Evolutionary conservation across 1,140 invertebrate species (phyloP), one percentile per base, ranked within the genome.

Genomic region (Saccostrea glomerata): DNA sequence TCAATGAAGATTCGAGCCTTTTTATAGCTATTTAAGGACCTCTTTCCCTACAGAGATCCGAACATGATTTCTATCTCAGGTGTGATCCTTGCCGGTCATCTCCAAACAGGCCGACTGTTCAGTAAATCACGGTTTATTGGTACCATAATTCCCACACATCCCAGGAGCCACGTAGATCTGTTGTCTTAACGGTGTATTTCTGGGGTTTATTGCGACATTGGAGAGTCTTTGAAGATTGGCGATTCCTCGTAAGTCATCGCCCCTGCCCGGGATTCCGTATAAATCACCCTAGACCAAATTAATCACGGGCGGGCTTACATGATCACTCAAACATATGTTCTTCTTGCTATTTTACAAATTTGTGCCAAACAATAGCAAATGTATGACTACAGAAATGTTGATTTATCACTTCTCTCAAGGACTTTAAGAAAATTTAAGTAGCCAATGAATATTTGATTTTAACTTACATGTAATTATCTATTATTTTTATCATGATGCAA

Each of bases 51-150:
- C 20, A n/a, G 70, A 30, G 25, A 15, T 77, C 70, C 70, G 23
- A 30, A 9, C 25, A 15, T 77, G 70, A 17, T 30, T 25, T 77
- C 12, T 30, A 2, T 23, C 25, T 77, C 70, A 77, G 70, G 70
- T 77, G 70, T 17, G 30, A 36, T 77, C 30, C 23, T 77, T 15
- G 30, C 70, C 70, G 25, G 9, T 15, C 23, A 30, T 6, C 70
- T 63, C 70, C 70, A 77, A 77, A 30, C 23, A 77, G 13, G 4
- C 70, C 70, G 30, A 30, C 25, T 36, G 13, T 30, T 36, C 25
- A 36, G 23, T 77, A 77, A 77, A 77, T 77, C 70, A 77, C 23
- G 11, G 70, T 77, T 77, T 77, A 77, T 77, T 77, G 70, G 70
- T 77, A 30, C 25, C 70, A 77, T 77, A 30, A 77, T 77, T 77